Evolutionary conservation across 1,140 invertebrate genomes (phyloP).

Genomic region (Armadillidium nasatum): DNA sequence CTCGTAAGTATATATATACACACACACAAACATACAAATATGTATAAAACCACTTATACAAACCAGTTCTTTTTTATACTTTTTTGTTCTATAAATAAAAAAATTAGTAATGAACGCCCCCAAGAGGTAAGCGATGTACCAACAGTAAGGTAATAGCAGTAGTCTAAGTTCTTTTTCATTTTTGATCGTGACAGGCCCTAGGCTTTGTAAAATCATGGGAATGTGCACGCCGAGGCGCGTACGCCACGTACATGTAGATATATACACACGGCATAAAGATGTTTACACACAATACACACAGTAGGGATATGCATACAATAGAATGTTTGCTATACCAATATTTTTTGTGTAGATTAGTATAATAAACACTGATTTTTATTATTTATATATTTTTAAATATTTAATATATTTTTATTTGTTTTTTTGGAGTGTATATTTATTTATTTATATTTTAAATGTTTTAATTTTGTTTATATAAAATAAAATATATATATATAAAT

Average conservation of each 20-base stretch:
- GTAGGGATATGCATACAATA: too few relatives aligned
- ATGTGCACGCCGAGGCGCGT: background rate
- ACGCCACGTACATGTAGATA: too few relatives aligned
- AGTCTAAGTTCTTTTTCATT: background rate
- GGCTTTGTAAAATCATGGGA: background rate
- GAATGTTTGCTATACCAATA: background rate
- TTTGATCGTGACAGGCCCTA: background rate
- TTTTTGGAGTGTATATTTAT: too few relatives aligned
- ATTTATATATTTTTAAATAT: background rate
- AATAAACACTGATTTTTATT: background rate
- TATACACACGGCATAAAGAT: background rate
- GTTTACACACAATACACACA: background rate
- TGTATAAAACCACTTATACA: background rate
- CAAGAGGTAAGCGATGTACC: background rate
- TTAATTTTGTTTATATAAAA: too few relatives aligned
- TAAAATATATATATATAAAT: too few relatives aligned
- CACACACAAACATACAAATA: background rate
- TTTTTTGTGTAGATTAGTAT: background rate
- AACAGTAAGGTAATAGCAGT: background rate
- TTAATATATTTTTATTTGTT: too few relatives aligned
- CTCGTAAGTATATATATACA: background rate
- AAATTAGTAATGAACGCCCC: background rate
- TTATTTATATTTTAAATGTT: too few relatives aligned
- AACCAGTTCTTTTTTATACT: background rate
- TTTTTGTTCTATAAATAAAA: background rate